A percentile compares a stretch with the other conserved stretches of the same genome.
phyloP scores from a whole-genome alignment of 2,113 vertebrate species.

The Carettochelys insculpta region DNA sequence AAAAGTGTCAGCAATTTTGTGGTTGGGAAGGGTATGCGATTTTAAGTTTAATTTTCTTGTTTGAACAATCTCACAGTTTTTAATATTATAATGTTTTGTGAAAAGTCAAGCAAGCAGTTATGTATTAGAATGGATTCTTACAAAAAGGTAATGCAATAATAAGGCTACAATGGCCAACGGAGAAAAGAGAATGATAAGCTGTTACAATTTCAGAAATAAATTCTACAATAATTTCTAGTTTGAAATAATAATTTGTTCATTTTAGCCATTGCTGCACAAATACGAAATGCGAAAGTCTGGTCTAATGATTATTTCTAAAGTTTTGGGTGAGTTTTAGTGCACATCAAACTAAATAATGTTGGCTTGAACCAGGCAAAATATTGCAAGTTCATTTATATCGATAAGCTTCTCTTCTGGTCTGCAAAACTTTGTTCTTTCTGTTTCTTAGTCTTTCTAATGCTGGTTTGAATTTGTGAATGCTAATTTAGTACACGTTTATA shows the following conservation, averaged over 20 bases:
- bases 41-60: background rate
- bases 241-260: background rate
- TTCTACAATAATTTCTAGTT: background rate
- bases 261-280: background rate
- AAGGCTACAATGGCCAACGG: background rate
- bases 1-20: slow-evolving; percentile 92
- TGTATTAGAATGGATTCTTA: background rate
- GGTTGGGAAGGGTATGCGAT: slow-evolving; percentile 92
- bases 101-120: background rate
- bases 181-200: background rate
- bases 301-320: background rate
- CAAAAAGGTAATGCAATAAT: background rate
- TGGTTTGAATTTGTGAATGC: background rate
- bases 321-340: background rate
- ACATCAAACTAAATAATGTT: background rate
- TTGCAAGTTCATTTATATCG: background rate
- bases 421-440: background rate
- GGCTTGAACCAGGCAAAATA: background rate
- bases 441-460: background rate
- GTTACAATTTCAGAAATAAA: background rate
- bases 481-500: background rate
- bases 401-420: background rate
- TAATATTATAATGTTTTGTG: background rate
- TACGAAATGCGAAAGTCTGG: background rate
- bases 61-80: background rate